These are phyloP conservation scores for Oreochromis tanganicae DNA, from an alignment of 2,113 vertebrate species.

Conservation along the genomic window DNA sequence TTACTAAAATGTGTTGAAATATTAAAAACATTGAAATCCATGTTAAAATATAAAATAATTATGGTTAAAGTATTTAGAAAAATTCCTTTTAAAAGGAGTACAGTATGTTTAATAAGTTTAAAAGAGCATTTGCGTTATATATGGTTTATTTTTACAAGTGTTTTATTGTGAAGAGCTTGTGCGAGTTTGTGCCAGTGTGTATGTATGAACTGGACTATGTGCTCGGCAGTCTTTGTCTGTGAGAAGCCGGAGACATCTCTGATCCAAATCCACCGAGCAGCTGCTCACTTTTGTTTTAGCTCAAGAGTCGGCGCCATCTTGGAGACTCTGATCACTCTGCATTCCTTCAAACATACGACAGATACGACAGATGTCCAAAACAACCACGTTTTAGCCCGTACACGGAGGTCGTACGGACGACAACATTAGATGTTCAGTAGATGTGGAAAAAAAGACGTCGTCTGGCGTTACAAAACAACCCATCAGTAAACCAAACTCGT, in stretches of 20 bases:
- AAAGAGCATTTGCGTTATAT: neutral
- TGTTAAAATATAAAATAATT: neutral
- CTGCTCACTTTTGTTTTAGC: neutral
- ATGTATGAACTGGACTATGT: neutral
- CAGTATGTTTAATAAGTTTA: neutral
- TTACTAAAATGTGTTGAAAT: neutral
- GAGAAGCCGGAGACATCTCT: neutral
- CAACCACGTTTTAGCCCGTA: neutral
- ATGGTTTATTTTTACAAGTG: neutral
- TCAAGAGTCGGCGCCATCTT: fast-evolving
- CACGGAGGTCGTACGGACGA: fast-evolving
- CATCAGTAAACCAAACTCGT: neutral
- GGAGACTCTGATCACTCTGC: neutral
- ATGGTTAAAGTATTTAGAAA: neutral
- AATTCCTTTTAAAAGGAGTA: fast-evolving
- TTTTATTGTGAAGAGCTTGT: neutral
- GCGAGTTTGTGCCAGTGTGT: neutral
- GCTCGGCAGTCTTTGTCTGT: neutral
- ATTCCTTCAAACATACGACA: neutral
- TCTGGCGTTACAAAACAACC: fast-evolving
- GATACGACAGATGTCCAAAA: neutral
- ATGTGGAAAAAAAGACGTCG: neutral
- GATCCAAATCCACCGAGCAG: neutral
- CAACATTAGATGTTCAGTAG: neutral
- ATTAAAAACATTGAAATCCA: neutral